Base-by-base conservation (phyloP, 1,140 invertebrate genomes). In the Drosophila nikananu region DNA sequence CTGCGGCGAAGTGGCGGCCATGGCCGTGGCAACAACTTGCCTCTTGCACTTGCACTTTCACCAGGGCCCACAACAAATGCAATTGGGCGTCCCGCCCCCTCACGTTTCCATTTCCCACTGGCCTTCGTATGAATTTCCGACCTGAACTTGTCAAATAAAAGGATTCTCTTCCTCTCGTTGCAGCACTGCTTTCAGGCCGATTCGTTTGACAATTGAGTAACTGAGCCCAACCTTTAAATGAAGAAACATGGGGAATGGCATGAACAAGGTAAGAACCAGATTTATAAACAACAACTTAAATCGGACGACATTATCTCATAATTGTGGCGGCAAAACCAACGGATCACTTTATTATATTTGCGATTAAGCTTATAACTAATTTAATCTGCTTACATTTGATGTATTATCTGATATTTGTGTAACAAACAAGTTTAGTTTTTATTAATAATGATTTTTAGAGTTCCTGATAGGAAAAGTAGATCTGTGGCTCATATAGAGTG, bases 181-280 rank as follows among this genome's bases (percentile, higher is more conserved):
- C 84, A 89, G 83, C 78, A 70, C 46, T 66, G 46, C 39, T 78
- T 80, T 74, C 44, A 63, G 79, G 58, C 63, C 83, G 67, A 81
- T 86, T 76, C 66, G 51, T 65, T 84, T 76, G 65, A 75, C 64
- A 75, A 89, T 78, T 81, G 81, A 66, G 77, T 44, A 75, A 60
- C 62, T 55, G 60, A 71, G 42, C 61, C 42, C 86, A 74, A 76
- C 70, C 76, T 89, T 86, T 90, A 90, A 82, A 90, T 90, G 86
- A 90, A 75, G 86, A 93, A 94, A 93, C 86, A 96, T 96, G 96
- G 96, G 95, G 90, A 96, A 96, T 95, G 96, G 96, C 91, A 96
- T 96, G 96, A 96, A 96, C 91, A 96, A 96, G 95, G 96, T 96
- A 93, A 94, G 93, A 42, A 12, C 51, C 6, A 30, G 21, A 57